Evolutionary conservation across 2,888 invertebrate genomes (phyloP).

Genomic region (Aromia moschata): DNA sequence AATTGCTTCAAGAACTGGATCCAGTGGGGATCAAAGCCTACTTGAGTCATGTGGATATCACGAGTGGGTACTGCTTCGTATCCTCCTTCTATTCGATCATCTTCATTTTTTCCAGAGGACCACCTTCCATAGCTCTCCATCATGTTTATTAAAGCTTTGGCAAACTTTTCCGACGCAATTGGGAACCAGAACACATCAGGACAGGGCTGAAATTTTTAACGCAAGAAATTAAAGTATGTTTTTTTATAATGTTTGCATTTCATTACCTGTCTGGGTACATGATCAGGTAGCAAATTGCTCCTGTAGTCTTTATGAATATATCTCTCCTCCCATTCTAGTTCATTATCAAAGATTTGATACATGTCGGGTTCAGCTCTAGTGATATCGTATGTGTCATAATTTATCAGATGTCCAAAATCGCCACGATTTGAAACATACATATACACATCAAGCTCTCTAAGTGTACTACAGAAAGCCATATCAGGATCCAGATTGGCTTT

Average conservation of each 20-base stretch:
- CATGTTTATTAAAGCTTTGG: constrained; percentile 85
- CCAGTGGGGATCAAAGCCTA: constrained; percentile 87
- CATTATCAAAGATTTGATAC: constrained; percentile 91
- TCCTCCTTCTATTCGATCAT: constrained; percentile 87
- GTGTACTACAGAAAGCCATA: constrained; percentile 84
- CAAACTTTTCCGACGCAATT: constrained; percentile 79
- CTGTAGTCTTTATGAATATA: constrained; percentile 90
- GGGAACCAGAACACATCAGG: constrained; percentile 99
- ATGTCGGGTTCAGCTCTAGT: constrained; percentile 83
- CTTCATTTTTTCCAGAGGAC: constrained; percentile 92
- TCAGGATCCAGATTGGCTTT: constrained; percentile 83
- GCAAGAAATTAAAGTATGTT: constrained; percentile 12
- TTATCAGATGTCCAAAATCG: constrained; percentile 89
- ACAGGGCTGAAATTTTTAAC: constrained; percentile 77
- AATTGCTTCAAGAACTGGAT: constrained; percentile 86
- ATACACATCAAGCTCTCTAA: constrained; percentile 77
- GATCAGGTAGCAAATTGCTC: constrained; percentile 72
- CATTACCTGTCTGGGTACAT: constrained; percentile 68
- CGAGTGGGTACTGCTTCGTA: constrained; percentile 89
- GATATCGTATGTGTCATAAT: constrained; percentile 82
- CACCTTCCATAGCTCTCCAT: constrained; percentile 91
- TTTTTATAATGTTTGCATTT: constrained; percentile 7
- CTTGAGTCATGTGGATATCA: constrained; percentile 97
- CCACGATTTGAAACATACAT: constrained; percentile 89
- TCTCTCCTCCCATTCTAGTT: constrained; percentile 90